phyloP scores from a whole-genome alignment of 2,888 invertebrate species.

The Iselma pallidipennis region DNA sequence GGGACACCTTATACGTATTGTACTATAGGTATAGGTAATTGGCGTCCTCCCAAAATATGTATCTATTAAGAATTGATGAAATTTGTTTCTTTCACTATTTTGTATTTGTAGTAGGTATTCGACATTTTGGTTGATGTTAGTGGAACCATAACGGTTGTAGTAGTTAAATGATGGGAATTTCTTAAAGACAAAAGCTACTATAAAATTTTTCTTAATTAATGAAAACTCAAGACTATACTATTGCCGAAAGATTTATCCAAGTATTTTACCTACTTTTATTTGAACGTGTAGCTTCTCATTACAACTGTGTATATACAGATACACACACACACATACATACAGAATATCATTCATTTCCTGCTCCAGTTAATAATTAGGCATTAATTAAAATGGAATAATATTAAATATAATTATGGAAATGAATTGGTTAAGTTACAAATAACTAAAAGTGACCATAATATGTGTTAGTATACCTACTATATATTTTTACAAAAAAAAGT shows the following conservation, averaged over 20 bases:
- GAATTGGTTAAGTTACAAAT: no score
- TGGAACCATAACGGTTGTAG: conserved; percentile 12
- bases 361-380: conserved; percentile 33
- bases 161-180: conserved; percentile 9
- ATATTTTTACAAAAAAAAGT: not conserved
- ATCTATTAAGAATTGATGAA: no score
- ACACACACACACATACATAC: conserved; percentile 10
- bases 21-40: no score
- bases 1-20: no score
- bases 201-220: conserved; percentile 1
- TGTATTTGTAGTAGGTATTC: no score
- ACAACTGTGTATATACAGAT: conserved; percentile 12
- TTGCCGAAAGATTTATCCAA: conserved; percentile 8
- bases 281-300: not conserved
- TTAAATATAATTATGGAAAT: conserved; percentile 14
- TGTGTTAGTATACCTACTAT: no score
- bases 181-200: conserved; percentile 11
- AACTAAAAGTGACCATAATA: not conserved
- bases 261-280: conserved; percentile 21
- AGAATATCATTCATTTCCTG: conserved; percentile 27
- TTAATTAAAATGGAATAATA: conserved; percentile 25
- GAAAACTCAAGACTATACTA: not conserved
- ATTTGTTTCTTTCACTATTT: no score
- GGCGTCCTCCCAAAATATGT: no score
- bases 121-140: not conserved